phyloP scores from a whole-genome alignment of 2,888 invertebrate genomes.

The Conus canariensis region DNA sequence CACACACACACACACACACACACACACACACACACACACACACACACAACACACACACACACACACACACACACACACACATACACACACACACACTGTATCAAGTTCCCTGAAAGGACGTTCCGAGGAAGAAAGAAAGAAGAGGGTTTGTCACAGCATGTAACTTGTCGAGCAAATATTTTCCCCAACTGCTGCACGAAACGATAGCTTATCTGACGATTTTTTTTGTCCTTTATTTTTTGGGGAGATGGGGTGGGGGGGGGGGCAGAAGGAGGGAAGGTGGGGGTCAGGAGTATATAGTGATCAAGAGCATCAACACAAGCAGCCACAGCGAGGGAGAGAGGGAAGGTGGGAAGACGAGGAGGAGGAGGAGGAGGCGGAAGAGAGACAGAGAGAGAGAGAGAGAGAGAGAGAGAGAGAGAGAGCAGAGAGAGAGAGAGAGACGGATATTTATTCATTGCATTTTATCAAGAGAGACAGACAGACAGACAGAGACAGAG shows the following conservation, averaged over 20 bases:
- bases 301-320: no score
- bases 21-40: no score
- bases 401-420: neutral
- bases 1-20: no score
- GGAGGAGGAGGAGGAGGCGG: neutral
- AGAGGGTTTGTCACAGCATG: neutral
- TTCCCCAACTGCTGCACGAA: neutral
- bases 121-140: neutral
- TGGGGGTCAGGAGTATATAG: no score
- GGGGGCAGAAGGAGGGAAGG: no score
- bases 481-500: neutral
- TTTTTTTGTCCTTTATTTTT: neutral
- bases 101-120: no score
- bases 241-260: no score
- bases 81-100: no score
- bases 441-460: neutral
- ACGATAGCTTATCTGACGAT: neutral
- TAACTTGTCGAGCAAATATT: neutral
- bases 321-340: no score
- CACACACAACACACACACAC: no score
- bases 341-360: no score
- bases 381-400: constrained; percentile 4
- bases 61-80: no score
- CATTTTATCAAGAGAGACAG: neutral
- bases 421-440: neutral